These are phyloP conservation scores for Tamandua tetradactyla DNA, from an alignment of 2,797 vertebrate species.

Conservation along the genomic window DNA sequence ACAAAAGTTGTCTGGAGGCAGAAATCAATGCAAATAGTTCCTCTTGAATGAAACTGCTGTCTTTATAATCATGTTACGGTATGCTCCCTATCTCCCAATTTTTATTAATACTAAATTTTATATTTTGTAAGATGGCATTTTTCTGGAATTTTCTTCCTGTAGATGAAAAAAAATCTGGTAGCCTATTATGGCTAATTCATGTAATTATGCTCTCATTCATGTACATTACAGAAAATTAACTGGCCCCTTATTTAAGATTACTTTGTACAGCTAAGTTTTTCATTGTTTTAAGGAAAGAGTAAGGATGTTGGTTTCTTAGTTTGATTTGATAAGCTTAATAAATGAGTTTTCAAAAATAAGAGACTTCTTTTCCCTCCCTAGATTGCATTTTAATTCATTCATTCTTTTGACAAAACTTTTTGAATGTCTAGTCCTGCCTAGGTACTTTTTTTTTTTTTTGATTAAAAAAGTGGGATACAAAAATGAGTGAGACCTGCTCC, in stretches of 20 bases:
- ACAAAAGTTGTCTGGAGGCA: neutral
- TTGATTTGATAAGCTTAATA: neutral
- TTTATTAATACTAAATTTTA: neutral
- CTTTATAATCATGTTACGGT: neutral
- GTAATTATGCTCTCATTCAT: too few relatives aligned
- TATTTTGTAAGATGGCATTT: slow-evolving; percentile 44
- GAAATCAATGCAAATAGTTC: slow-evolving; percentile 4
- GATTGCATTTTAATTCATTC: neutral
- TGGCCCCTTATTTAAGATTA: neutral
- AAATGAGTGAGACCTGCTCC: neutral
- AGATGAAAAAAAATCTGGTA: slow-evolving; percentile 23
- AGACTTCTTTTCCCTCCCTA: neutral
- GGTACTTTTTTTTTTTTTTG: neutral
- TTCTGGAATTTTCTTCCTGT: neutral
- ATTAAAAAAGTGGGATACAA: neutral
- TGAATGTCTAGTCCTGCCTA: neutral
- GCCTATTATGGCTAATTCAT: neutral
- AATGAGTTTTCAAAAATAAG: neutral
- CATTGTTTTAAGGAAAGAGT: slow-evolving; percentile 20
- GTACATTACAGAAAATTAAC: too few relatives aligned
- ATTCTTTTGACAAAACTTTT: slow-evolving; percentile 23
- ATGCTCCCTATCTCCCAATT: neutral
- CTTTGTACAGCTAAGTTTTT: slow-evolving; percentile 37
- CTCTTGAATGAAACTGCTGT: neutral
- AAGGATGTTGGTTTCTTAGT: neutral